A percentile compares a stretch with the other conserved stretches of the same genome.
These are phyloP conservation scores for Deilephila porcellus DNA, from an alignment of 2,888 invertebrate species.

Conservation along the genomic window DNA sequence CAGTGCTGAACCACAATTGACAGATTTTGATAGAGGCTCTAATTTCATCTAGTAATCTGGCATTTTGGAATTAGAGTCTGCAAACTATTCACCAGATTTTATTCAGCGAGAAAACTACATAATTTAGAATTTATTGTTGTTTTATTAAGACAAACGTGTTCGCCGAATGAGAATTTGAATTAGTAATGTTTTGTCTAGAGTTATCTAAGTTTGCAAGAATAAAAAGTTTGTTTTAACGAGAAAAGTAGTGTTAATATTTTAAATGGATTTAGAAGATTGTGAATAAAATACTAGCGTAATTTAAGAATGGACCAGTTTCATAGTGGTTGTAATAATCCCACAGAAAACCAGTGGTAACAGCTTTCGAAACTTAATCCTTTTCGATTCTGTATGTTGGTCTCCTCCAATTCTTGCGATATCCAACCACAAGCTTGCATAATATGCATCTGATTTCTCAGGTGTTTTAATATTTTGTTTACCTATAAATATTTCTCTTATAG, in stretches of 20 bases:
- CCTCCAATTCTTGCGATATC: too few relatives aligned
- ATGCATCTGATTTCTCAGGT: too few relatives aligned
- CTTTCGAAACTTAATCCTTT: too few relatives aligned
- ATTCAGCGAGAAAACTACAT: not conserved
- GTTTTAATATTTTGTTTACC: too few relatives aligned
- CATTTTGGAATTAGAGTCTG: not conserved
- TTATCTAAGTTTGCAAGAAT: not conserved
- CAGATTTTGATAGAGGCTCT: not conserved
- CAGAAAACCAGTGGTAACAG: too few relatives aligned
- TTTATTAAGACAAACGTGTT: not conserved
- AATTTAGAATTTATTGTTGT: slow-evolving; percentile 2
- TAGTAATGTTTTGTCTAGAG: slow-evolving; percentile 8
- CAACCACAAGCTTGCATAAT: too few relatives aligned
- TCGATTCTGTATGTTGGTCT: too few relatives aligned
- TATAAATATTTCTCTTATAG: too few relatives aligned
- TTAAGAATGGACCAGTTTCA: too few relatives aligned
- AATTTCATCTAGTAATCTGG: not conserved
- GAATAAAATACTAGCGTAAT: too few relatives aligned
- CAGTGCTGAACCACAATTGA: not conserved
- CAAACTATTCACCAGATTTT: not conserved
- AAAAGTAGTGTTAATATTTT: not conserved
- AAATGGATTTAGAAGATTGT: not conserved
- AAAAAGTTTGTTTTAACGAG: not conserved
- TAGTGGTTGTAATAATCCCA: too few relatives aligned
- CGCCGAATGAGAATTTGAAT: slow-evolving; percentile 33